phyloP scores from a whole-genome alignment of 1,140 invertebrate species.

The Drosophila novamexicana region DNA sequence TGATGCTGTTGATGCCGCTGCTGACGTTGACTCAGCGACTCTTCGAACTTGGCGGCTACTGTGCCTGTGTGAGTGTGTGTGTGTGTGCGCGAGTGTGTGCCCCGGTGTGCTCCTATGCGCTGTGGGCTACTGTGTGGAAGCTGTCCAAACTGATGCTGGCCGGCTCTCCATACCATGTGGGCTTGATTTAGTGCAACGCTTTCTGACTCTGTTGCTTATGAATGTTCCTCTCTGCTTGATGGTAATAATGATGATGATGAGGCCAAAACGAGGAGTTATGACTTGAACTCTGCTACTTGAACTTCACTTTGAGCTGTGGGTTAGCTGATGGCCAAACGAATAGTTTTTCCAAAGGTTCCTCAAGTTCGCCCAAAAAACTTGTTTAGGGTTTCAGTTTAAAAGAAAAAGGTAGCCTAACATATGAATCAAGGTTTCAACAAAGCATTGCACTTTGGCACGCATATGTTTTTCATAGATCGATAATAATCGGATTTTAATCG shows the following conservation, averaged over 20 bases:
- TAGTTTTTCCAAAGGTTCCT: background rate
- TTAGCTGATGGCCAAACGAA: constrained; percentile 12
- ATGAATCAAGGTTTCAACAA: too few species aligned
- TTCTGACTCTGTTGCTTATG: constrained; percentile 43
- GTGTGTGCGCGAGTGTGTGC: background rate
- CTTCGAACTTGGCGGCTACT: constrained; percentile 47
- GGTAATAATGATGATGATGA: constrained; percentile 20
- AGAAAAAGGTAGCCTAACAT: too few species aligned
- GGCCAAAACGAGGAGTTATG: constrained; percentile 59
- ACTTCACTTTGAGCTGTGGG: constrained; percentile 43
- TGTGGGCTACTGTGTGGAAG: constrained; percentile 67
- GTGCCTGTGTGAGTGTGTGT: constrained; percentile 11
- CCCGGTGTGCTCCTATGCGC: background rate
- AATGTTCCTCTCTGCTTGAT: constrained; percentile 28
- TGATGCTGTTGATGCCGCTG: constrained; percentile 53
- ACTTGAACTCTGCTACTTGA: constrained; percentile 70
- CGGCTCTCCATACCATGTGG: constrained; percentile 57
- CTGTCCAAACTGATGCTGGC: constrained; percentile 70
- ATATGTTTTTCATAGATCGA: too few species aligned
- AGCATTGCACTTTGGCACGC: too few species aligned
- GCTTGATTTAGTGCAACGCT: constrained; percentile 77
- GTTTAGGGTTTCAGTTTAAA: too few species aligned
- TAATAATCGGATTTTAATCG: too few species aligned
- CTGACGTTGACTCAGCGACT: constrained; percentile 42
- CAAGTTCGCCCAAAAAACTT: background rate